Base-by-base conservation (phyloP, 2,888 invertebrate species). In the Frankliniella fusca region DNA sequence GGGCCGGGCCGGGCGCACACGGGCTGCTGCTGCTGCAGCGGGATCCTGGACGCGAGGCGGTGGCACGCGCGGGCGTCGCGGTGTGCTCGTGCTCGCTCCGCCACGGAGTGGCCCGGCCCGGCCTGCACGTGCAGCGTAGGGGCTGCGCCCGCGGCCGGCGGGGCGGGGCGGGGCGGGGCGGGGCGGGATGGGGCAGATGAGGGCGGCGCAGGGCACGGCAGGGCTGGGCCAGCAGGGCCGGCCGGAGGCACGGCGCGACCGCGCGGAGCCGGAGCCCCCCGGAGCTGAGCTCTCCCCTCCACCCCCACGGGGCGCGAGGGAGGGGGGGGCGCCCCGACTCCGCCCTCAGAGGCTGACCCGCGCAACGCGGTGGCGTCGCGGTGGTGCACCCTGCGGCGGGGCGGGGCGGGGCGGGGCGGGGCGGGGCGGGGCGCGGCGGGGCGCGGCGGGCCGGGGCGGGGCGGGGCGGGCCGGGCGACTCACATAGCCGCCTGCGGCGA, bases 301-400 rank as follows among this genome's bases (percentile, higher is more conserved):
- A 38, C 38, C 38, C 38, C 38, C 38, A 5, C 38, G 38, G 38
- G 38, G 38, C 38, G 38, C 3, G 38, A 5, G 2, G 38, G 38
- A 5, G 38, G 38, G 2, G 38, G 38, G 38, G 38, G 38, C 38
- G n/a, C n/a, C n/a, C n/a, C n/a, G 38, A 38, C 38, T 2, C 38
- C 38, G 38, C 38, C 38, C 5, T 38, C 38, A 38, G 38, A 38
- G 5, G 38, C 38, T 38, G 38, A 38, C 38, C 38, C 54, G 15
- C 12, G 54, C 54, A 54, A 18, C 54, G 54, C 54, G 54, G 54
- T 84, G 84, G 82, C 83, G 81, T 48, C 48, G 79, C 70, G 70
- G 81, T 82, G 83, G 15, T 82, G 81, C 81, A 61, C 50, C 80
- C 83, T 82, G 48, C n/a, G 65, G 7, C 70, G 23, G 70, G 9